These are phyloP conservation scores for Leptinotarsa undecemlineata DNA, from an alignment of 1,140 invertebrate species.

Conservation along the genomic window DNA sequence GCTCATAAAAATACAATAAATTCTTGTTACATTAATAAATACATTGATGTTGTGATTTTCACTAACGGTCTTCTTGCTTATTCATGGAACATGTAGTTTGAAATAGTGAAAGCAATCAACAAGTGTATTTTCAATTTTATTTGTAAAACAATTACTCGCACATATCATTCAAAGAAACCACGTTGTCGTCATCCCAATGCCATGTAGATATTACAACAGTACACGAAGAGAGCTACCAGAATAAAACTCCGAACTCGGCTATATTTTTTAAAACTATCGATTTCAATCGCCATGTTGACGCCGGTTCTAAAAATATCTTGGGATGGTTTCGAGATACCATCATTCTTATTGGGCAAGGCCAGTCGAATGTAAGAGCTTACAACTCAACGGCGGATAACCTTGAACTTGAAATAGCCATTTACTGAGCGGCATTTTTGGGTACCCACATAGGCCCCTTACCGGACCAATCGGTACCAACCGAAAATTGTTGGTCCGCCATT, in stretches of 20 bases:
- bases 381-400: background rate
- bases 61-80: too few relatives aligned
- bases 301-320: conserved; percentile 4
- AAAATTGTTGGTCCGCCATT: background rate
- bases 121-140: too few relatives aligned
- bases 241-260: background rate
- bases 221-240: too few relatives aligned
- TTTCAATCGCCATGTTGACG: background rate
- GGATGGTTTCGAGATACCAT: conserved; percentile 4
- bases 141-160: too few relatives aligned
- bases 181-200: too few relatives aligned
- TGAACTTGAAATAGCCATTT: conserved; percentile 3
- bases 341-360: background rate
- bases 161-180: too few relatives aligned
- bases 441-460: background rate
- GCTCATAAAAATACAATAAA: too few relatives aligned
- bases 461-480: background rate
- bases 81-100: too few relatives aligned
- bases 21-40: too few relatives aligned
- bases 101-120: too few relatives aligned
- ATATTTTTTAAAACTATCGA: background rate
- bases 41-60: too few relatives aligned
- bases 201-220: too few relatives aligned
- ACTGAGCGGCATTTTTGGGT: background rate
- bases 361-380: background rate